phyloP scores from a whole-genome alignment of 2,888 invertebrate species.

The Pyralis farinalis region DNA sequence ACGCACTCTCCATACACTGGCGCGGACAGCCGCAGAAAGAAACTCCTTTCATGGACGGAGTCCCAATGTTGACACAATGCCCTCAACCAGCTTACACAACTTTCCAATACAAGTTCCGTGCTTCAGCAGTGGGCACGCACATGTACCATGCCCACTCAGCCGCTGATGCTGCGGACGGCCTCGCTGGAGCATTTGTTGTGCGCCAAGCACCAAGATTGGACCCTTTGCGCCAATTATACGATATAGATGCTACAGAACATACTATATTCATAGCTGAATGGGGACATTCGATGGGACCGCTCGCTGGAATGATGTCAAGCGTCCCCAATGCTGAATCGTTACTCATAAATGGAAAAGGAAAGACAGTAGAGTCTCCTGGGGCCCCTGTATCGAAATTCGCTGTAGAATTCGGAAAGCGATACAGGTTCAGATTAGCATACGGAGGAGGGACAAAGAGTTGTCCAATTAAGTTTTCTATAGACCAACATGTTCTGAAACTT shows the following conservation, averaged over 20 bases:
- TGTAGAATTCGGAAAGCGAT: slow-evolving; percentile 81
- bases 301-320: slow-evolving; percentile 62
- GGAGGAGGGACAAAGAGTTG: slow-evolving; percentile 85
- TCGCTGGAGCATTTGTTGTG: slow-evolving; percentile 87
- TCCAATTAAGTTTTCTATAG: slow-evolving; percentile 83
- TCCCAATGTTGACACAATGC: slow-evolving; percentile 89
- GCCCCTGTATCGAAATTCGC: slow-evolving; percentile 69
- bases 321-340: slow-evolving; percentile 73
- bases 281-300: slow-evolving; percentile 80
- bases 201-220: slow-evolving; percentile 83
- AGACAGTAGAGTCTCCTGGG: slow-evolving; percentile 57
- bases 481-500: slow-evolving; percentile 83
- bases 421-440: slow-evolving; percentile 85
- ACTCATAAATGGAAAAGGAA: slow-evolving; percentile 83
- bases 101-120: slow-evolving; percentile 89
- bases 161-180: slow-evolving; percentile 84
- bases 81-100: slow-evolving; percentile 87
- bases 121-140: slow-evolving; percentile 86
- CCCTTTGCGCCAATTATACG: slow-evolving; percentile 83
- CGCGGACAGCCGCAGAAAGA: slow-evolving; percentile 86
- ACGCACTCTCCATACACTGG: slow-evolving; percentile 89
- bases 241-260: slow-evolving; percentile 86
- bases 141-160: slow-evolving; percentile 88
- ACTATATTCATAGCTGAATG: slow-evolving; percentile 86
- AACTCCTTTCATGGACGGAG: slow-evolving; percentile 89